Percentiles rank a stretch among this genome's conserved stretches.
Conservation (phyloP, 2,888 invertebrate species). For the Rhamphomyia laevipes region DNA sequence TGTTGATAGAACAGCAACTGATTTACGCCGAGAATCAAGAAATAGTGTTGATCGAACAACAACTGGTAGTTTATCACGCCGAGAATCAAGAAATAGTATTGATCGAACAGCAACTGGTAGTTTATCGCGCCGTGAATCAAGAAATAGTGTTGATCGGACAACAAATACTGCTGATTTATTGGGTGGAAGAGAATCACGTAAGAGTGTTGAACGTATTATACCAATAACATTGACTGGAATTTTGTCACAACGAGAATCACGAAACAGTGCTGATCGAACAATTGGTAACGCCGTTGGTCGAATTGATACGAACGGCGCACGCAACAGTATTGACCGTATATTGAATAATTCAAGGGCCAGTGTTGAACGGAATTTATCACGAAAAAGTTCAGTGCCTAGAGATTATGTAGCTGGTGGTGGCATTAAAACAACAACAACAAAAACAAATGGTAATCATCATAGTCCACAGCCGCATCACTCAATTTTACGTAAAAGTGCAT, state of each 20-base stretch:
- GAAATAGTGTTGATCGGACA: neutral
- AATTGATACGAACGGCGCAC: neutral
- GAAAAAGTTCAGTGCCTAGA: neutral
- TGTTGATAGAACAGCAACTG: neutral
- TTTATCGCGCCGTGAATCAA: neutral
- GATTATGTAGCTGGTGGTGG: neutral
- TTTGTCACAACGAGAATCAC: neutral
- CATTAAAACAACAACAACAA: neutral
- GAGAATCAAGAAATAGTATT: neutral
- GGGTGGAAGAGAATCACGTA: neutral
- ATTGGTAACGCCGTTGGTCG: neutral
- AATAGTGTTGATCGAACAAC: neutral
- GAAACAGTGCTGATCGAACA: neutral
- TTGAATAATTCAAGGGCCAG: neutral
- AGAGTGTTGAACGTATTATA: neutral
- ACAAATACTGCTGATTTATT: too few species aligned
- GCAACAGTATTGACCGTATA: neutral
- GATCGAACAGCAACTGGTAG: neutral
- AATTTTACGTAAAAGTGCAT: conserved; percentile 2
- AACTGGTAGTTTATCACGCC: neutral
- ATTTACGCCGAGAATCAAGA: neutral
- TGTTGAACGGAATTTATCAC: neutral
- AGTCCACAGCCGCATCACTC: neutral
- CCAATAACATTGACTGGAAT: neutral
- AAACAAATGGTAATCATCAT: too few species aligned